Percentiles rank a stretch among this genome's conserved stretches.
Evolutionary conservation across 2,888 invertebrate genomes (phyloP).

Genomic region (Drosophila prolongata): DNA sequence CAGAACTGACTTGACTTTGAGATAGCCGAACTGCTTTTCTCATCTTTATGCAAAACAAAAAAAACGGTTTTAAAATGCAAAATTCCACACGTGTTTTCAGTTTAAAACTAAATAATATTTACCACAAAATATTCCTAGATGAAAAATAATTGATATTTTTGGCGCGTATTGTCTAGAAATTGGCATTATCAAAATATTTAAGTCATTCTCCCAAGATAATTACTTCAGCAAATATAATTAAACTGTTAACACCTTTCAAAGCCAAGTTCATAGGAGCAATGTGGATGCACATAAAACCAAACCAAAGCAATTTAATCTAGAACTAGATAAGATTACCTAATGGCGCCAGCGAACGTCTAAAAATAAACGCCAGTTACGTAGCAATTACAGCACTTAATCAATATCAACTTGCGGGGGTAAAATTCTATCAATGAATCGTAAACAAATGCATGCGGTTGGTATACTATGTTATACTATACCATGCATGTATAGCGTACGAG

Average conservation of each 20-base stretch:
- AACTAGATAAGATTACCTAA: conserved; percentile 23
- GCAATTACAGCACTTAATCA: conserved; percentile 25
- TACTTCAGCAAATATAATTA: not conserved
- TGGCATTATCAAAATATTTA: not conserved
- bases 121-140: too few species aligned
- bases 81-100: too few species aligned
- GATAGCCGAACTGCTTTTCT: too few species aligned
- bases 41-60: too few species aligned
- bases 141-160: too few species aligned
- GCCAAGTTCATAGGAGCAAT: conserved; percentile 16
- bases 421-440: conserved; percentile 38
- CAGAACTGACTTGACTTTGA: too few species aligned
- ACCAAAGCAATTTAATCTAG: not conserved
- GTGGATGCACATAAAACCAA: conserved; percentile 12
- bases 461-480: conserved; percentile 2
- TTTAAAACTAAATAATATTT: too few species aligned
- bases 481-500: not conserved
- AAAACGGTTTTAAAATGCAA: too few species aligned
- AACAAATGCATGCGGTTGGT: conserved; percentile 9
- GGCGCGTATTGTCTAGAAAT: not conserved
- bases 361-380: conserved; percentile 30
- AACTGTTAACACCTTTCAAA: conserved; percentile 8
- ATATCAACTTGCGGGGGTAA: conserved; percentile 9
- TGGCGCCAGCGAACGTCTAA: conserved; percentile 21
- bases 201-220: not conserved